Conservation (phyloP, 2,797 vertebrate genomes). For the Chloroceryle inda region DNA sequence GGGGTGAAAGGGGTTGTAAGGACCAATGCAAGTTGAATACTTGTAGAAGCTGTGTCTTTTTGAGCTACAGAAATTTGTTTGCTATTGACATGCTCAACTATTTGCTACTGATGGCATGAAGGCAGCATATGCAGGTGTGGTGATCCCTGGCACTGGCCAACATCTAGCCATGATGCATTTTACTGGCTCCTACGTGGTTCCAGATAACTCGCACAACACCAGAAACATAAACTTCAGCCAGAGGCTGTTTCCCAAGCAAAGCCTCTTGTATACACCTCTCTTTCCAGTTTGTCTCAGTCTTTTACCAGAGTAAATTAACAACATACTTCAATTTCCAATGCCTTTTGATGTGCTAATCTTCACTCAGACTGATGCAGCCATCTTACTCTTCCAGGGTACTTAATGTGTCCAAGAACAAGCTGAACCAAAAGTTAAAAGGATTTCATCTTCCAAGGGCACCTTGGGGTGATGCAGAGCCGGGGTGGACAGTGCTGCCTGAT, state of each 20-base stretch:
- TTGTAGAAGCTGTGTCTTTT: neutral
- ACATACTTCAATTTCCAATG: neutral
- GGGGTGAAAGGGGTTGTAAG: neutral
- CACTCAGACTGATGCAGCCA: neutral
- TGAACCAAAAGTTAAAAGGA: neutral
- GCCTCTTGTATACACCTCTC: neutral
- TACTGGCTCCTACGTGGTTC: rapidly evolving
- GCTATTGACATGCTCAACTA: neutral
- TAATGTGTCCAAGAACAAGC: neutral
- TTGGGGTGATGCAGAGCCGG: neutral
- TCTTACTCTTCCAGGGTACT: neutral
- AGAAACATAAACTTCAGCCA: neutral
- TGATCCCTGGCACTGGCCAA: neutral
- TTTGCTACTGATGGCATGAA: neutral
- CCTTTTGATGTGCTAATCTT: conserved; percentile 21
- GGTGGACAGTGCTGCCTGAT: neutral
- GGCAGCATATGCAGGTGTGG: neutral
- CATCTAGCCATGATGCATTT: neutral
- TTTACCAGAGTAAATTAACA: conserved; percentile 1
- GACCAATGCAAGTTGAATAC: rapidly evolving
- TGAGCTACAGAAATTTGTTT: neutral
- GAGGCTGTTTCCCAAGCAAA: neutral
- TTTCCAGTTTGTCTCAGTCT: neutral
- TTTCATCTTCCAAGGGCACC: neutral
- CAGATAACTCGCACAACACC: neutral